Base-by-base conservation (phyloP, 2,888 invertebrate species). In the Lasius fuliginosus region DNA sequence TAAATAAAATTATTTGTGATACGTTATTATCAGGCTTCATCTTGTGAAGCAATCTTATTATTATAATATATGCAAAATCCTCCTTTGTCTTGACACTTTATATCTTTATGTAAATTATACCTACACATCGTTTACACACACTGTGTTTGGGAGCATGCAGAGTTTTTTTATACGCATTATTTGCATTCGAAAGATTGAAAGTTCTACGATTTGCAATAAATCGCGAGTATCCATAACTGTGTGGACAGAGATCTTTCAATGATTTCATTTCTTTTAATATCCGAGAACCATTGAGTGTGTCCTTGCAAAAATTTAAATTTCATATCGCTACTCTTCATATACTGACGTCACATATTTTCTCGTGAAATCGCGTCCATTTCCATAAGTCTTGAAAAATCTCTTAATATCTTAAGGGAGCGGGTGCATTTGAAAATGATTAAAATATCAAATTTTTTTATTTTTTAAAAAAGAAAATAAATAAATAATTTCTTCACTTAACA, bases 261-360 rank as follows among this genome's bases (percentile, higher is more conserved):
- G 18, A 49, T 71, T 53, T 56, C 33, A 36, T 53, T 56, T 71
- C 23, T 23, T 36, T 23, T 15, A 36, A 71, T 56, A 9, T 53
- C 4, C 8, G 15, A 68, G 15, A 68, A 15, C 1, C 8, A 53
- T 53, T 33, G 23, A 71, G 1, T 33, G 33, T 23, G 33, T 8
- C 30, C 12, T 30, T 12, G n/a, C 36, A 69, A 69, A 33, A 36
- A 36, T 56, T 71, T 36, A 53, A 53, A 71, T 71, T 36, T 56
- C 3, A n/a, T 23, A 33, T 23, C 23, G 3, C 23, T 53, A 53
- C n/a, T 53, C 4, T 73, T 73, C 9, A 40, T 9, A 23, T 53
- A 53, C 23, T 8, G 49, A 33, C 6, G n/a, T 15, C 3, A 11
- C 18, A 36, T 9, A 58, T 58, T 64, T 36, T 64, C n/a, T 18